phyloP scores from a whole-genome alignment of 2,797 vertebrate species.

The Helarctos malayanus region DNA sequence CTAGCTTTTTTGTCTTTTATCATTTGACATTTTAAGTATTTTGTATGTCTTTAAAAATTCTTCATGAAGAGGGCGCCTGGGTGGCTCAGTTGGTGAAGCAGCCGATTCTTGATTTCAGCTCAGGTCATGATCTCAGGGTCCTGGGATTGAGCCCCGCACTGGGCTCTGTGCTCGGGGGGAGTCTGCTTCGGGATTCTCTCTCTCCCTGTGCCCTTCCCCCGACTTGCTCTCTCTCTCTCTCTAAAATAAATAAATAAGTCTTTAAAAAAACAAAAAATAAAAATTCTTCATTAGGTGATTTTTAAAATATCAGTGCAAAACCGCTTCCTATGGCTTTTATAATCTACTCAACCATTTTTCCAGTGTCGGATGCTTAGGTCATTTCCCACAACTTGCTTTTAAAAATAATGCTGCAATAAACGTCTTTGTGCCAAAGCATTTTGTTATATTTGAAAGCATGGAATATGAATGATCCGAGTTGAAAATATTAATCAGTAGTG shows the following conservation, averaged over 20 bases:
- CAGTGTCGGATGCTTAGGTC: slow-evolving; percentile 1
- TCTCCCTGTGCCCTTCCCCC: not conserved
- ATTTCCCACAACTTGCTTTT: slow-evolving; percentile 40
- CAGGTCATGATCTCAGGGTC: not conserved
- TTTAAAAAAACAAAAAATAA: not conserved
- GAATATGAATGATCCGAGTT: slow-evolving; percentile 51
- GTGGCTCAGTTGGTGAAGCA: not conserved
- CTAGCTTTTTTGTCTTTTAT: slow-evolving; percentile 31
- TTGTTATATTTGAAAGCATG: slow-evolving; percentile 58
- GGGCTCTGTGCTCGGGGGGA: too few relatives aligned
- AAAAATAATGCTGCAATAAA: slow-evolving; percentile 18
- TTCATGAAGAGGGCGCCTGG: not conserved
- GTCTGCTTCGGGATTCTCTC: not conserved
- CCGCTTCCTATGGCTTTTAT: not conserved
- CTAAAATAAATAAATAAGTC: not conserved
- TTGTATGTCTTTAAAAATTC: slow-evolving; percentile 22
- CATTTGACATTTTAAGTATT: slow-evolving; percentile 25
- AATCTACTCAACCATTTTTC: slow-evolving; percentile 19
- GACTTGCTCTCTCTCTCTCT: not conserved
- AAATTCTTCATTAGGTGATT: slow-evolving; percentile 29
- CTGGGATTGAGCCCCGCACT: too few relatives aligned
- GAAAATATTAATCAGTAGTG: slow-evolving; percentile 55
- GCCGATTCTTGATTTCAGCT: not conserved
- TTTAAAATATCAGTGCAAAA: slow-evolving; percentile 49
- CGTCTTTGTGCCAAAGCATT: slow-evolving; percentile 29